phyloP scores from a whole-genome alignment of 2,888 invertebrate species.

The Pantelozetes paolii region DNA sequence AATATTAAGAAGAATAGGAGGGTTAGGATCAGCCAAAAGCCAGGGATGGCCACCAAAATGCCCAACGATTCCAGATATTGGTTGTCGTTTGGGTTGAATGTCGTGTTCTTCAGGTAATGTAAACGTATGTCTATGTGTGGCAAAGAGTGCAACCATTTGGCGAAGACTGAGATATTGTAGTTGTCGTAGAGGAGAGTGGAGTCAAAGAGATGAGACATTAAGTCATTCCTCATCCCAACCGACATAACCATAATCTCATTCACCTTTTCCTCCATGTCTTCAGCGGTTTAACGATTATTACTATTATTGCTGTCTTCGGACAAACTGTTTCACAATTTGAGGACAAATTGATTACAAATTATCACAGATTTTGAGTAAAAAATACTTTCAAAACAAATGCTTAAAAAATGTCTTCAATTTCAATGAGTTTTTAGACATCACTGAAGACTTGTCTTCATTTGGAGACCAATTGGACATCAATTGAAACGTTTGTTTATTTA shows the following conservation, averaged over 20 bases:
- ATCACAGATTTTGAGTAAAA: too few relatives aligned
- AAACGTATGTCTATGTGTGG: constrained; percentile 89
- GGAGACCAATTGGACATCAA: too few relatives aligned
- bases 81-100: constrained; percentile 82
- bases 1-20: constrained; percentile 82
- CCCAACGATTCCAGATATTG: constrained; percentile 89
- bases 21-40: constrained; percentile 84
- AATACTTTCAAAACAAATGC: too few relatives aligned
- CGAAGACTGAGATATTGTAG: constrained; percentile 62
- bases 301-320: neutral
- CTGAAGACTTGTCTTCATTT: too few relatives aligned
- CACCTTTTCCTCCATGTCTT: neutral
- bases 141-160: constrained; percentile 78
- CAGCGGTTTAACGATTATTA: too few relatives aligned
- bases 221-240: neutral
- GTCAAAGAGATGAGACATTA: neutral
- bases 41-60: constrained; percentile 87
- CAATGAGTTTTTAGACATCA: too few relatives aligned
- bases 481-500: too few relatives aligned
- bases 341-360: too few relatives aligned
- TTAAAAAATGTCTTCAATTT: too few relatives aligned
- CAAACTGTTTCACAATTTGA: neutral
- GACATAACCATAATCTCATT: neutral
- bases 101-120: constrained; percentile 68
- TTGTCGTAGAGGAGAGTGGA: constrained; percentile 20